These are phyloP conservation scores for Ectemnius cavifrons DNA, from an alignment of 2,888 invertebrate species.

Conservation along the genomic window DNA sequence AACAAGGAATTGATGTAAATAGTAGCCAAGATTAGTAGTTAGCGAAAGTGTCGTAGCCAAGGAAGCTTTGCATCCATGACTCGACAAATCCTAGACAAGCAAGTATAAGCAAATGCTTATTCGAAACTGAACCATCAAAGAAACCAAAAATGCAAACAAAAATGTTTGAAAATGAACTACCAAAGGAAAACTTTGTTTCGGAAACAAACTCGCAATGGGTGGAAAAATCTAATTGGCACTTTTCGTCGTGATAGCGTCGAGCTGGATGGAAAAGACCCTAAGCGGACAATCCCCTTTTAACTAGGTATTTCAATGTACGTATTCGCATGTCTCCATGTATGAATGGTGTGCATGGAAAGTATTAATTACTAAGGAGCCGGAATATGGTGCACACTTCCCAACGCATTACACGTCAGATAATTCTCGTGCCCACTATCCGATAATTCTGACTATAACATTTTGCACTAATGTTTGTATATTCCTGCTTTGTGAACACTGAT, in stretches of 20 bases:
- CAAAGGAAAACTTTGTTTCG: not conserved
- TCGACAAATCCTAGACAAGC: not conserved
- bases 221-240: constrained; percentile 2
- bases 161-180: constrained; percentile 6
- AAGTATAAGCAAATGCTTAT: no score
- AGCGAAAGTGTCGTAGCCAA: constrained; percentile 62
- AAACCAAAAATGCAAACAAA: no score
- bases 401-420: no score
- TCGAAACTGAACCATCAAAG: no score
- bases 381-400: constrained; percentile 19
- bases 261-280: constrained; percentile 67
- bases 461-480: no score
- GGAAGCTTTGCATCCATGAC: constrained; percentile 56
- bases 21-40: constrained; percentile 59
- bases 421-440: no score
- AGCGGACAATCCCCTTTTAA: constrained; percentile 71
- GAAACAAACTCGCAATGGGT: not conserved
- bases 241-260: constrained; percentile 53
- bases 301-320: constrained; percentile 63
- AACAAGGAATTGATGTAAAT: constrained; percentile 75
- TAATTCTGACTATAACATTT: no score
- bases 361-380: constrained; percentile 67
- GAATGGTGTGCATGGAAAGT: constrained; percentile 67
- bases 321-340: constrained; percentile 57
- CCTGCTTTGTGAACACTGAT: no score